phyloP scores from a whole-genome alignment of 2,797 vertebrate genomes.

The Paguma larvata region DNA sequence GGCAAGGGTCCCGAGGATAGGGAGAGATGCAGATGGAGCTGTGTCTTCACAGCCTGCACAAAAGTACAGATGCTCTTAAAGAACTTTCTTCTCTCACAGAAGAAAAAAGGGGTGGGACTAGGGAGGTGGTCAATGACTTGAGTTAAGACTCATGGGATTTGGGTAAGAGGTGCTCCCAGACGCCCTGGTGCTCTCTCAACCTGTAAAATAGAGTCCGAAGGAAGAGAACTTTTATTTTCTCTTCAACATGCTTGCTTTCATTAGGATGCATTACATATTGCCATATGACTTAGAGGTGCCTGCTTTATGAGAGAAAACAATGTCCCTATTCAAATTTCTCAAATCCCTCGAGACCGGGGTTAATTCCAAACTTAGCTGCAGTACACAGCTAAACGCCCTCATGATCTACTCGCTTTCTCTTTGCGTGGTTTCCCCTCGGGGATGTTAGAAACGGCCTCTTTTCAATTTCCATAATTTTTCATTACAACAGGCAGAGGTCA shows the following conservation, averaged over 20 bases:
- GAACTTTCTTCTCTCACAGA: background rate
- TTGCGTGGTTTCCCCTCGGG: background rate
- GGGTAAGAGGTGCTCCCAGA: background rate
- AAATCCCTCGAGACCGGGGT: background rate
- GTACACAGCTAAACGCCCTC: fast-evolving
- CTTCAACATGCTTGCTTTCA: background rate
- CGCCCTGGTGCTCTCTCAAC: background rate
- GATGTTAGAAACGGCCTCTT: background rate
- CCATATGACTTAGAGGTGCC: background rate
- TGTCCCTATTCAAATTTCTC: background rate
- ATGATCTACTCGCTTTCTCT: background rate
- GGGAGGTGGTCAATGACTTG: background rate
- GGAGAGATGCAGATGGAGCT: background rate
- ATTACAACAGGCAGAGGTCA: background rate
- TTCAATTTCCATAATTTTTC: background rate
- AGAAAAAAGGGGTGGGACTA: too few species aligned
- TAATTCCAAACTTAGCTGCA: background rate
- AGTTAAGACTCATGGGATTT: background rate
- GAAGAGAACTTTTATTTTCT: fast-evolving
- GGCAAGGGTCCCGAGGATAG: too few species aligned
- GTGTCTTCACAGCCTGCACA: fast-evolving
- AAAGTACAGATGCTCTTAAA: background rate
- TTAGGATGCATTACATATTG: fast-evolving
- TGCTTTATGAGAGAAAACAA: background rate
- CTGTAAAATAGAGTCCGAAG: background rate